phyloP scores from a whole-genome alignment of 2,888 invertebrate species.

The Meloe dianella region DNA sequence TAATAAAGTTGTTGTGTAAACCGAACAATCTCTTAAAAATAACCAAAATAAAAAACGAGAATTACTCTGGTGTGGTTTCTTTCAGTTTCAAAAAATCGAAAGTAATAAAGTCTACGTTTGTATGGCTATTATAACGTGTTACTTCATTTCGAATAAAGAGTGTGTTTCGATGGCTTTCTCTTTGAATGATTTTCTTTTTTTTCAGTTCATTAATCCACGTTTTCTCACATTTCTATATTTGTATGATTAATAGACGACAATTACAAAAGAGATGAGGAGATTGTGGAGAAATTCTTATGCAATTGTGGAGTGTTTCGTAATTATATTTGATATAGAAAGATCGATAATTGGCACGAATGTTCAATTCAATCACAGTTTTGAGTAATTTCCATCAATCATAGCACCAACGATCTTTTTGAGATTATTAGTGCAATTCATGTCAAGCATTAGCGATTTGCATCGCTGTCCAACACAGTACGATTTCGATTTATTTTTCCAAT shows the following conservation, averaged over 20 bases:
- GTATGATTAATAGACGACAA: background rate
- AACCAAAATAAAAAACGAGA: background rate
- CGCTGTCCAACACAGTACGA: background rate
- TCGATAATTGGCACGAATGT: background rate
- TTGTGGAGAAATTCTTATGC: background rate
- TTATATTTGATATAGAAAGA: background rate
- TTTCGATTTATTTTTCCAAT: background rate
- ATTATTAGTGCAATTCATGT: background rate
- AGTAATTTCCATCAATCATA: background rate
- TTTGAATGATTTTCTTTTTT: slow-evolving; percentile 30
- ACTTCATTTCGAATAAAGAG: slow-evolving; percentile 41
- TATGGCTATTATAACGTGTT: slow-evolving; percentile 35
- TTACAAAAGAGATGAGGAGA: too few species aligned
- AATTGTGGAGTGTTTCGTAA: background rate
- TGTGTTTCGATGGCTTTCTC: slow-evolving; percentile 46
- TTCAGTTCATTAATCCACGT: slow-evolving; percentile 32
- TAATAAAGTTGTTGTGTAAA: background rate
- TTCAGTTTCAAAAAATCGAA: background rate
- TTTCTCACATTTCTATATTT: slow-evolving; percentile 19
- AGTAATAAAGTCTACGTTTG: background rate
- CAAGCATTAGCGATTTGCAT: background rate
- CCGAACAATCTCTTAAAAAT: background rate
- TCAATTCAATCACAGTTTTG: background rate
- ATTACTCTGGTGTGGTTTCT: background rate
- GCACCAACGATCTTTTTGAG: background rate